These are phyloP conservation scores for Myotis myotis DNA, from an alignment of 2,797 vertebrate genomes.

Conservation along the genomic window DNA sequence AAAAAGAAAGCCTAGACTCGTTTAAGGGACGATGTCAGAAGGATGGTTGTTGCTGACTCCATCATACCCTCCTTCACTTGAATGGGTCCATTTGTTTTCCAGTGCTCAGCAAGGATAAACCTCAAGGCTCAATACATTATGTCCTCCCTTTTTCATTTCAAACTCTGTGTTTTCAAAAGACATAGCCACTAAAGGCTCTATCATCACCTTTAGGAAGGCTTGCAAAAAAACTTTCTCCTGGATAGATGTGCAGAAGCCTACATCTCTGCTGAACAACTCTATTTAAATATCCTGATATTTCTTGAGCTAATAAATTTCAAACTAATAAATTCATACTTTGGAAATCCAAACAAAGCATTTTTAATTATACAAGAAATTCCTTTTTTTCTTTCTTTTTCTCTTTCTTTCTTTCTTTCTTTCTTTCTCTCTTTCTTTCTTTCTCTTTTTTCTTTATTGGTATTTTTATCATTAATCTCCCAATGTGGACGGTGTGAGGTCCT, in stretches of 20 bases:
- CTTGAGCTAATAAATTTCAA: background rate
- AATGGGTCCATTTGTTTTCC: background rate
- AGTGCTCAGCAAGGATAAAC: background rate
- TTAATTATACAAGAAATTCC: background rate
- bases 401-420: too few relatives aligned
- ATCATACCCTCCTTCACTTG: background rate
- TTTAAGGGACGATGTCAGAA: rapidly evolving
- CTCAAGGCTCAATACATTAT: background rate
- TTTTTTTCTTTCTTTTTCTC: background rate
- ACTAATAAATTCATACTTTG: background rate
- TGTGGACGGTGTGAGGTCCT: background rate
- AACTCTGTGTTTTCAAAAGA: background rate
- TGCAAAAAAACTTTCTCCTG: background rate
- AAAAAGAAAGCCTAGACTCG: background rate
- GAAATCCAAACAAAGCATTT: background rate
- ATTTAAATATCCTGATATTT: background rate
- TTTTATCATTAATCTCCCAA: background rate
- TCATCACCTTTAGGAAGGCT: background rate
- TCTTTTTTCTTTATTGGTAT: background rate
- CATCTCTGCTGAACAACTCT: background rate
- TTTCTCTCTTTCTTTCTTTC: background rate
- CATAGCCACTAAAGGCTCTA: background rate
- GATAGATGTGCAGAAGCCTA: background rate
- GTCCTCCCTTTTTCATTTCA: background rate
- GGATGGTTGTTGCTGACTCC: background rate